Evolutionary conservation across 1,140 invertebrate species (phyloP), one percentile per base, ranked within the genome.

Genomic region (Drosophila mayri): DNA sequence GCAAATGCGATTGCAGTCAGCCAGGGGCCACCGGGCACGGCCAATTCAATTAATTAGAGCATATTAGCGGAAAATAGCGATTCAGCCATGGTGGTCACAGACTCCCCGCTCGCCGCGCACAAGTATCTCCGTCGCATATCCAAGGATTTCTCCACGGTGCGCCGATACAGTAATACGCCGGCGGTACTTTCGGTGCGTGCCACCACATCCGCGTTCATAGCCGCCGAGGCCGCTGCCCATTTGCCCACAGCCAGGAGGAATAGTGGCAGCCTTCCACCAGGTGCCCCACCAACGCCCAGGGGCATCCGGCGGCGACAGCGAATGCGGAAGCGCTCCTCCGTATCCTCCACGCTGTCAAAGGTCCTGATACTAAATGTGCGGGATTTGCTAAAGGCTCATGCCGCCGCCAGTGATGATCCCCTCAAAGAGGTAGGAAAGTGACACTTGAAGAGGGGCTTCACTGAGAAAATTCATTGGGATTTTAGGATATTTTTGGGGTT

Each of bases 321-420:
- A 38, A 63, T 80, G 52, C 81, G 91, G 12, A 92, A 92, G 49
- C 90, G 91, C 47, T 92, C 91, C 22, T 92, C 91, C 3, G 78
- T 92, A 38, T 92, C 91, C 41, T 92, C 91, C 49, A 92, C 91
- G 11, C 68, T 92, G 25, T 92, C 92, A 10, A 92, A 91, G 84
- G 91, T 92, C 47, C 73, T 92, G n/a, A 91, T 92, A 77, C 79
- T 92, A 40, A 92, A 92, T 60, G 92, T 92, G 54, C 85, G 92
- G 30, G 92, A 92, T 81, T 88, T 92, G 78, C 70, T 92, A 43
- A 86, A 65, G 71, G 70, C 74, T 14, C 76, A 84, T 16, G 59
- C 86, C 28, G 57, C 86, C 28, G 63, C 72, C 63, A 71, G 50
- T 50, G 76, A 74, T 8, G 76, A 76, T 8, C 63, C 61, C 6